Evolutionary conservation across 30 jellyfish, hydroid and myxozoan species (phyloP), one percentile per base, ranked within the genome.

Genomic region (Aurelia coerulea): DNA sequence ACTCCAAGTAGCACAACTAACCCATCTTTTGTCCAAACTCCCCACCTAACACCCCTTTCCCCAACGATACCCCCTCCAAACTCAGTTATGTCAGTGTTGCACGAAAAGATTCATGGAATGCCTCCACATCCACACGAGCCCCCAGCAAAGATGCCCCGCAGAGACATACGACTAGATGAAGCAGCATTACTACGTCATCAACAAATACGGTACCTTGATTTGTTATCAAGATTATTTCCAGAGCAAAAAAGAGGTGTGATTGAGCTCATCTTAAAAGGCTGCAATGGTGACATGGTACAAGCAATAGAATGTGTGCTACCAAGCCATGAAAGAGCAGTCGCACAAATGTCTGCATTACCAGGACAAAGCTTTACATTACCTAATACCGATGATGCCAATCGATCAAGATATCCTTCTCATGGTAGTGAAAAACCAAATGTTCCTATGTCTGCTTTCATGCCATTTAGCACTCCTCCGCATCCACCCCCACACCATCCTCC

Each of bases 221-320:
- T 95, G 18, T 71, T 95, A 64, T 70, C 96, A 7, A 86, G 99
- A 9, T 63, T 95, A 31, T 95, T 90, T 86, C 97, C 99, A 12
- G 99, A 95, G 86, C 99, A 95, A 63, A 95, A 95, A 70, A 91
- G 99, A 10, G 90, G 98, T 42, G 99, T 95, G 2, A 71, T 95
- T 37, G 99, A 95, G 68, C 88, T 95, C 62, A 95, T 95, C 33
- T 62, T 95, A 68, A 95, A 95, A 70, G 99, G 99, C 70, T 95
- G 99, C 71, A 89, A 95, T 34, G 95, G 97, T 17, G 99, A 95
- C 84, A 81, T 95, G 8, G 99, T 95, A 14, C 99, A 95, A 74
- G 99, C 99, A 10, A 95, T 95, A 53, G 99, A 95, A 68, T 95
- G 99, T 65, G 80, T 95, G 41, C 76, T 95, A 29, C 99, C 99